Evolutionary conservation across 2,888 invertebrate genomes (phyloP), one percentile per base, ranked within the genome.

Genomic region (Macaria liturata): DNA sequence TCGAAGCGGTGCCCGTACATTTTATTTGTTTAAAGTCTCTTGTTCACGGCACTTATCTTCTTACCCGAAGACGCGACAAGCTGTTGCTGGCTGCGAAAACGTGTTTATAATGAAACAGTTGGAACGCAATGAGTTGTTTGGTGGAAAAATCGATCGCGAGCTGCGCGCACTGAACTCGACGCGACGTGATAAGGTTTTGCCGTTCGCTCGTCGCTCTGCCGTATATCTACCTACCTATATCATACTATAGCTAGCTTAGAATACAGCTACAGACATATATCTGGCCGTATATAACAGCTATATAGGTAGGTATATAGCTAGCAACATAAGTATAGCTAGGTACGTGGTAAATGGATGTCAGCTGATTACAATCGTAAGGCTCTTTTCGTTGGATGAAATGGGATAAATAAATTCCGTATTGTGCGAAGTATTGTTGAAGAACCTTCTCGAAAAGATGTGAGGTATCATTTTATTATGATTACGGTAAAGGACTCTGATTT

Each of bases 101-200:
- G 88, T 88, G 87, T 87, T 86, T 85, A 78, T 84, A 80, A 83
- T 84, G 76, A 78, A 83, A 78, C 79, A 75, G 83, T 76, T 77
- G 80, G 81, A 78, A 83, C 73, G 75, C 77, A 88, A 85, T 86
- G 85, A 78, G 78, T 84, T 86, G 85, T 84, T 83, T 86, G 67
- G 83, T 79, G 83, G 85, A 84, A 89, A 90, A 90, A 90, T 88
- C 90, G 88, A 88, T 89, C 78, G 64, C 20, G 77, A 54, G 88
- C 78, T 84, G 88, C 87, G 90, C 90, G 90, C 90, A 88, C 74
- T 76, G 76, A 69, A 68, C 71, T 74, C 76, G 72, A 72, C 74
- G 72, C 78, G 75, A 76, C 72, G 76, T 86, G 88, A 86, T 86
- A 86, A 86, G 77, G 74, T 66, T 69, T 71, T 66, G 71, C 69